Evolutionary conservation across 2,888 invertebrate genomes (phyloP).

Genomic region (Antitype chi): DNA sequence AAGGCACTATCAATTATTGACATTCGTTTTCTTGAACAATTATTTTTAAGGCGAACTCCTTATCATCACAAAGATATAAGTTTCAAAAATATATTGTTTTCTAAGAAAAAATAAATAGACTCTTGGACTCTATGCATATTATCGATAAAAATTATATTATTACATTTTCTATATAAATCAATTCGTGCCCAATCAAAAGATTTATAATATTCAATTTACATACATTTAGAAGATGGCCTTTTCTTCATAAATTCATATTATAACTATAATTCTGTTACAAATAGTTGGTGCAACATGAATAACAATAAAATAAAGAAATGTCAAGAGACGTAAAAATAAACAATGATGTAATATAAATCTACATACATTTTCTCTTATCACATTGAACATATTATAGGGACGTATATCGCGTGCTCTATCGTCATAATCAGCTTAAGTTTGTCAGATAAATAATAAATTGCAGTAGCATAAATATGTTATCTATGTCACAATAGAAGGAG

Average conservation of each 20-base stretch:
- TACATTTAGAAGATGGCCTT: background rate
- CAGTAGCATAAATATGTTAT: slow-evolving; percentile 20
- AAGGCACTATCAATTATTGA: slow-evolving; percentile 65
- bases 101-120: slow-evolving; percentile 45
- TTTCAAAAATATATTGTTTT: slow-evolving; percentile 26
- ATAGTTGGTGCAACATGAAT: slow-evolving; percentile 36
- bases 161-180: slow-evolving; percentile 1
- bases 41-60: slow-evolving; percentile 32
- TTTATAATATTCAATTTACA: slow-evolving; percentile 24
- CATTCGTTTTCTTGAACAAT: slow-evolving; percentile 44
- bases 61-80: slow-evolving; percentile 43
- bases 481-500: background rate
- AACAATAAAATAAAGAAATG: slow-evolving; percentile 32
- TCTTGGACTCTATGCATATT: slow-evolving; percentile 19
- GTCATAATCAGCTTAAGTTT: slow-evolving; percentile 42
- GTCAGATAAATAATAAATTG: slow-evolving; percentile 40
- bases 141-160: background rate
- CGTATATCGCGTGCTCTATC: slow-evolving; percentile 36
- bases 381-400: slow-evolving; percentile 34
- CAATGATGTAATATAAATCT: slow-evolving; percentile 37
- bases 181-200: slow-evolving; percentile 5
- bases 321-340: slow-evolving; percentile 20
- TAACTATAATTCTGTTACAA: slow-evolving; percentile 8
- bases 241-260: background rate
- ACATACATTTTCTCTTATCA: slow-evolving; percentile 52